Conservation (phyloP, 2,888 invertebrate genomes). For the Drosophila neonasuta region DNA sequence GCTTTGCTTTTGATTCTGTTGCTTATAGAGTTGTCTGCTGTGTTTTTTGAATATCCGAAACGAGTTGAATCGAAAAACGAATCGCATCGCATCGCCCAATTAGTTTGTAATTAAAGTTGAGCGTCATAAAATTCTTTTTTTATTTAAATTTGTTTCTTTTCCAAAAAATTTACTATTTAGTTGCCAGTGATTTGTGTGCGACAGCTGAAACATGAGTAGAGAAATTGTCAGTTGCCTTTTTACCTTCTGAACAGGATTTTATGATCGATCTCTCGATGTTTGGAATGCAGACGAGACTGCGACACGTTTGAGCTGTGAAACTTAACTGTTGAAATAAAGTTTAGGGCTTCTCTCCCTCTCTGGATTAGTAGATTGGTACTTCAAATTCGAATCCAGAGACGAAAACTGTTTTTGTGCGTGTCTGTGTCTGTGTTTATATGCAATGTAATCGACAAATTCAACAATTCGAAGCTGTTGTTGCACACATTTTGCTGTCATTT, state of each 20-base stretch:
- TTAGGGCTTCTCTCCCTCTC: background rate
- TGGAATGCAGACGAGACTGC: constrained; percentile 3
- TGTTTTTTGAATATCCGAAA: constrained; percentile 40
- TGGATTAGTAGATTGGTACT: background rate
- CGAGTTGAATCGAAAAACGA: constrained; percentile 55
- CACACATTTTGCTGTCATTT: constrained; percentile 56
- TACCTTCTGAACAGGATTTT: too few species aligned
- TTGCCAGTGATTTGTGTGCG: constrained; percentile 16
- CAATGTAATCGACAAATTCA: constrained; percentile 68
- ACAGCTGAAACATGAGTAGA: constrained; percentile 24
- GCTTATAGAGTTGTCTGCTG: constrained; percentile 53
- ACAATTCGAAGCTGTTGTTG: constrained; percentile 63
- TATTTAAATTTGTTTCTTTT: constrained; percentile 15
- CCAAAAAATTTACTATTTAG: background rate
- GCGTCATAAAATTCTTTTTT: constrained; percentile 44
- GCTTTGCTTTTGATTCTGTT: background rate
- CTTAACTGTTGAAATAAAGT: constrained; percentile 30
- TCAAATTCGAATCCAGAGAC: constrained; percentile 34
- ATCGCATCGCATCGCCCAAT: constrained; percentile 53
- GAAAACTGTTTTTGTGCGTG: constrained; percentile 57
- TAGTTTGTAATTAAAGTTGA: constrained; percentile 70
- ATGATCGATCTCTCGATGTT: too few species aligned
- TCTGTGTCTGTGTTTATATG: constrained; percentile 73
- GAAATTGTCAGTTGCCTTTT: background rate
- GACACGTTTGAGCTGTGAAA: constrained; percentile 38